These are phyloP conservation scores for Autographa pulchrina DNA, from an alignment of 2,888 invertebrate genomes.

Conservation along the genomic window DNA sequence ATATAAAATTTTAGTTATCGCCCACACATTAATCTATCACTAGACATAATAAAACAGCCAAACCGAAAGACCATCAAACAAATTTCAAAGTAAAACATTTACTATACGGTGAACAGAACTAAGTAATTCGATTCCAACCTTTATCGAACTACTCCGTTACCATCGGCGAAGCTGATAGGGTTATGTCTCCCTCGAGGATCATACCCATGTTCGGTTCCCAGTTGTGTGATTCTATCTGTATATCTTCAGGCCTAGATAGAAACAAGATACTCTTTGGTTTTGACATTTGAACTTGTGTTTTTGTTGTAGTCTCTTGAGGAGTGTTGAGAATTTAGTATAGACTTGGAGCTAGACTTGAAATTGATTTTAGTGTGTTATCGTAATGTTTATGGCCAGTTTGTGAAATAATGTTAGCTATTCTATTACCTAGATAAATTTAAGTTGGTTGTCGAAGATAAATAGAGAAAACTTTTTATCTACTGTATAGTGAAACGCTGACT, in stretches of 20 bases:
- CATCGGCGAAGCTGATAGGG: slow-evolving; percentile 51
- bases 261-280: slow-evolving; percentile 30
- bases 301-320: slow-evolving; percentile 9
- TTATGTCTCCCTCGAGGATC: slow-evolving; percentile 52
- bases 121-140: slow-evolving; percentile 50
- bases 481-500: no score
- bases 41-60: no score
- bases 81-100: slow-evolving; percentile 33
- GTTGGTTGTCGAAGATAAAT: no score
- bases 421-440: no score
- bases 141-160: slow-evolving; percentile 55
- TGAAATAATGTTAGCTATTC: no score
- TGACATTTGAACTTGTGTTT: slow-evolving; percentile 33
- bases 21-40: no score
- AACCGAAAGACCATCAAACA: background rate
- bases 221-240: slow-evolving; percentile 49
- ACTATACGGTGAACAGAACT: slow-evolving; percentile 36
- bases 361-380: no score
- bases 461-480: no score
- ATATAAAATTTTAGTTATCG: no score
- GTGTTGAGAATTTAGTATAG: background rate
- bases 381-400: no score
- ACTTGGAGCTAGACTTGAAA: no score
- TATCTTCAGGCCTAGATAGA: slow-evolving; percentile 39
- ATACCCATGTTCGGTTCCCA: slow-evolving; percentile 39